Percentiles rank a stretch among this genome's conserved stretches.
These are phyloP conservation scores for Dione vanillae DNA, from an alignment of 2,888 invertebrate species.

Conservation along the genomic window DNA sequence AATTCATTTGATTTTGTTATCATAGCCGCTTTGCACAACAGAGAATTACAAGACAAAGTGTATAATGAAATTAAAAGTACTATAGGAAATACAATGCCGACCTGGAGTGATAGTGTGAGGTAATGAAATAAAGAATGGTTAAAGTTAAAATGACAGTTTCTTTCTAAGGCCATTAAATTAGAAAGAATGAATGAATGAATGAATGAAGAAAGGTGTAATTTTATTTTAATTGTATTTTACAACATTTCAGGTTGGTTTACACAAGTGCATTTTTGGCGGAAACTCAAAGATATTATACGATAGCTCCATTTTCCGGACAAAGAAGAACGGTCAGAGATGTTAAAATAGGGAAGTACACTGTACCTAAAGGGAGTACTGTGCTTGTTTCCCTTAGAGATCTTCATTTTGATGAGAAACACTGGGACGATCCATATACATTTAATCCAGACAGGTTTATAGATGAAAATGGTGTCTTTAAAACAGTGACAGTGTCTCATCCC, in stretches of 20 bases:
- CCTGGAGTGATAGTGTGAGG: constrained; percentile 59
- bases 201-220: too few relatives aligned
- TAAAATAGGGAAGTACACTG: constrained; percentile 66
- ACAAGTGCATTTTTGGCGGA: constrained; percentile 83
- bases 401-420: constrained; percentile 76
- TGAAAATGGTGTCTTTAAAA: constrained; percentile 71
- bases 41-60: constrained; percentile 82
- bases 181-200: too few relatives aligned
- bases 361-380: constrained; percentile 79
- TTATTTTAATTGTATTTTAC: too few relatives aligned
- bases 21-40: constrained; percentile 81
- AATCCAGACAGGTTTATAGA: constrained; percentile 86
- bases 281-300: constrained; percentile 79
- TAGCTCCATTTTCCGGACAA: constrained; percentile 82
- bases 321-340: constrained; percentile 65
- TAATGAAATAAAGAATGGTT: constrained; percentile 16
- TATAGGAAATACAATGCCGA: constrained; percentile 71
- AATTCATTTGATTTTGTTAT: constrained; percentile 85
- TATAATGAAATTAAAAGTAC: constrained; percentile 84
- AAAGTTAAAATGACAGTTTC: too few relatives aligned
- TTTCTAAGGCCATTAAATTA: too few relatives aligned
- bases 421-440: constrained; percentile 83
- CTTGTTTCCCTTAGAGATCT: constrained; percentile 80
- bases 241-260: constrained; percentile 74
- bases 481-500: constrained; percentile 81